Base-by-base conservation (phyloP, 2,113 vertebrate genomes). In the Ciconia boyciana region DNA sequence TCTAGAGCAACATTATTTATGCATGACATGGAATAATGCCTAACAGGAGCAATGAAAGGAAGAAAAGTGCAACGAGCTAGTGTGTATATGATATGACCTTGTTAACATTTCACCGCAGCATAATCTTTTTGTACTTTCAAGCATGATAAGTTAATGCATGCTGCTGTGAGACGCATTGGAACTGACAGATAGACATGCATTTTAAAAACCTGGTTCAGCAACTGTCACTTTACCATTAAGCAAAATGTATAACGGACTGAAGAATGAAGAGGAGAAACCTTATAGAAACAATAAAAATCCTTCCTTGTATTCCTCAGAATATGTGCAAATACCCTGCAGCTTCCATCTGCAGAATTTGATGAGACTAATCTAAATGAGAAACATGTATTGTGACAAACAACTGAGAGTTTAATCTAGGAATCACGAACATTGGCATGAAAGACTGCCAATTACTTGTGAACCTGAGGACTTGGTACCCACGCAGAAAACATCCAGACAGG, bases 21-120 rank as follows among this genome's bases (percentile, higher is more conserved):
- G 96, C 86, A 96, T 96, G 94, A 93, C 88, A 93, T 77, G 44
- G 84, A 93, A 95, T 94, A 96, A 96, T 83, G 89, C 60, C 78
- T 91, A 94, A 82, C 79, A 93, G 83, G 66, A 94, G 69, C 65
- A 96, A 96, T 83, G 81, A 96, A 97, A 97, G 65, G 87, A 95
- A 93, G 94, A 92, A 92, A 96, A 94, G 91, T 94, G 91, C 95
- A 97, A 90, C 8, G 51, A 96, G 83, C 64, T 95, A 81, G 75
- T 88, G 75, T 94, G 86, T 94, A 77, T 93, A 82, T 95, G 88
- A 96, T 97, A 94, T 84, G 95, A 97, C 90, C 93, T 96, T 96
- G 97, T 95, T 96, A 96, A 96, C 86, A 94, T 92, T 95, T 91
- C 92, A 91, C 80, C 6, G 3, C 83, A 91, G 83, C 87, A 83